Evolutionary conservation across 2,888 invertebrate genomes (phyloP), one percentile per base, ranked within the genome.

Genomic region (Melolontha melolontha): DNA sequence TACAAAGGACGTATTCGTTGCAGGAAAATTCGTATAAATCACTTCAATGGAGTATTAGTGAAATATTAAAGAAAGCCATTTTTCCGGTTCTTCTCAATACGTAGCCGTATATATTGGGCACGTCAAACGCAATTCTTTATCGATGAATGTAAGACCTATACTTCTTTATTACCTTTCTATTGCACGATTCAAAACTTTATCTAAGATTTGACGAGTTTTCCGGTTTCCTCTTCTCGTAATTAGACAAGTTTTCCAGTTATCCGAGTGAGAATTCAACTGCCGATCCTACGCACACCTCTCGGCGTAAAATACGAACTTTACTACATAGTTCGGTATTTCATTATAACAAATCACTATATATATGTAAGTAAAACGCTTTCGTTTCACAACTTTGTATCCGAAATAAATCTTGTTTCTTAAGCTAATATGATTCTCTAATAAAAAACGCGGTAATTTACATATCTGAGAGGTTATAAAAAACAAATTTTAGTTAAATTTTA

Each of bases 151-250:
- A 44, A 54, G 44, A 29, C 50, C 59, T 29, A 34, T 49, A 42
- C 55, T 54, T 67, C 67, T 67, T 76, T 75, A 77, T 76, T 76
- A 74, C 73, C 71, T 74, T 73, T 72, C 71, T 70, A 74, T 72
- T 69, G 68, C 72, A 71, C 75, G 71, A 66, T 71, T 74, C 69
- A 72, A 73, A 74, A 76, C 75, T 77, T 75, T 76, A 76, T 76
- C 75, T 70, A 70, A 78, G 78, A 78, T 78, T 78, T 78, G 76
- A 75, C 72, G 76, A 78, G 77, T 78, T 78, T 77, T 78, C 76
- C 75, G 74, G 75, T 77, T 76, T 76, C 76, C 77, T 76, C 75
- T 71, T 73, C 72, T 72, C 75, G 76, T 79, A 79, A 79, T 79
- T 79, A 78, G 77, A 77, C 78, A 79, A 78, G 78, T 78, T 78